Evolutionary conservation across 1,140 invertebrate genomes (phyloP).

Genomic region (Euglossa dilemma): DNA sequence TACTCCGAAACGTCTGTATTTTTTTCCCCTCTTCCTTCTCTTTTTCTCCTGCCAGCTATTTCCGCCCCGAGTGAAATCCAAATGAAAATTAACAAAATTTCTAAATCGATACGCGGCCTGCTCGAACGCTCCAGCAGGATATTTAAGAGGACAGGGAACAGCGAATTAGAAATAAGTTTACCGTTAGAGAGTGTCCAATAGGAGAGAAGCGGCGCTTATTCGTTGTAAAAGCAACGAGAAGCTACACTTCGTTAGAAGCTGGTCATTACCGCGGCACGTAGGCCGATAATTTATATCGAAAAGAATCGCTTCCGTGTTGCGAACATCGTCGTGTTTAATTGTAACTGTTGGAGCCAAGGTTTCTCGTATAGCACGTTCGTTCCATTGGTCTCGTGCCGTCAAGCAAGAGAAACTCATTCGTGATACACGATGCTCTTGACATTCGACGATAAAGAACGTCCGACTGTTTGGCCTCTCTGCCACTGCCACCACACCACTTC

Average conservation of each 20-base stretch:
- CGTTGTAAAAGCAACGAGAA: slow-evolving; percentile 25
- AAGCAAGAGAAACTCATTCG: slow-evolving; percentile 2
- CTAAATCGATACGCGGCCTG: no score
- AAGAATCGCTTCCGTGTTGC: slow-evolving; percentile 44
- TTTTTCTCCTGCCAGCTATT: background rate
- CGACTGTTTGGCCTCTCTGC: background rate
- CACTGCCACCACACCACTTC: no score
- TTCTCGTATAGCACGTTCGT: background rate
- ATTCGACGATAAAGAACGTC: background rate
- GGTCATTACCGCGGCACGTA: slow-evolving; percentile 32
- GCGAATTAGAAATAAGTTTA: slow-evolving; percentile 32
- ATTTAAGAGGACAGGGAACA: background rate
- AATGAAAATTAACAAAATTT: slow-evolving; percentile 7
- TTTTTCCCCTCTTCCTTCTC: background rate
- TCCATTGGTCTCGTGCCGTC: background rate
- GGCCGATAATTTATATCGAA: slow-evolving; percentile 26
- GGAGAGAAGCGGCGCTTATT: background rate
- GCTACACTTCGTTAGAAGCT: slow-evolving; percentile 10
- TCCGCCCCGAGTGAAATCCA: background rate
- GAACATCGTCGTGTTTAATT: slow-evolving; percentile 18
- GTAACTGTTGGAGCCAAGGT: background rate
- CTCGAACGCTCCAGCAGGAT: no score
- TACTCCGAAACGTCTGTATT: background rate
- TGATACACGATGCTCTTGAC: background rate
- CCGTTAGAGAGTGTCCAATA: slow-evolving; percentile 18